Percentiles rank a stretch among this genome's conserved stretches.
These are phyloP conservation scores for Nasonia oneida DNA, from an alignment of 2,888 invertebrate species.

Conservation along the genomic window DNA sequence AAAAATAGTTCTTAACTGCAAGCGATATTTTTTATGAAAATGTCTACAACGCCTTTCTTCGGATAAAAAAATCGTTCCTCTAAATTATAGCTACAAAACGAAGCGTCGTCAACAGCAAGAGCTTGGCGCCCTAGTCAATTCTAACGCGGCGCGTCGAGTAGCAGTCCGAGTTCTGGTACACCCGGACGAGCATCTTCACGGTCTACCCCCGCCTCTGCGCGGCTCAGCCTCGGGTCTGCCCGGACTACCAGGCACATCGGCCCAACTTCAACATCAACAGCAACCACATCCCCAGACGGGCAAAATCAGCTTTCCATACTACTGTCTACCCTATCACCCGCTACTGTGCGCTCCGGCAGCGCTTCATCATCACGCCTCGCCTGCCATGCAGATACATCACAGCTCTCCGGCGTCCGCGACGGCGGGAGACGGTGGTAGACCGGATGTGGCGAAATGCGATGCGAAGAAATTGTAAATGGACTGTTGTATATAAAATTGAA, in stretches of 20 bases:
- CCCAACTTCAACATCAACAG: constrained; percentile 17
- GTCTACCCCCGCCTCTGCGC: neutral
- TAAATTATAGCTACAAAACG: constrained; percentile 88
- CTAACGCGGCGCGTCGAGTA: constrained; percentile 84
- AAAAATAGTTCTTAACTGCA: too few relatives aligned
- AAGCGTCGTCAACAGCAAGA: constrained; percentile 95
- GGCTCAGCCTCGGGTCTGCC: neutral
- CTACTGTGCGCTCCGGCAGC: constrained; percentile 47
- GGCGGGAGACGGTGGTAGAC: neutral
- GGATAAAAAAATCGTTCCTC: too few relatives aligned
- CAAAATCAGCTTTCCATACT: constrained; percentile 58
- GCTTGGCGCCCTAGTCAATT: constrained; percentile 84
- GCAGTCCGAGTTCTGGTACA: constrained; percentile 94
- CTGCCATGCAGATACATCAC: constrained; percentile 33
- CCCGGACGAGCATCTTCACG: constrained; percentile 68
- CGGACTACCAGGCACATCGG: neutral
- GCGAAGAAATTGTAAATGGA: neutral
- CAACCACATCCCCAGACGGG: neutral
- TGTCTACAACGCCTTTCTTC: too few relatives aligned
- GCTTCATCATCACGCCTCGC: constrained; percentile 33
- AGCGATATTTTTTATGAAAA: too few relatives aligned
- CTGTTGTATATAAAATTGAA: neutral
- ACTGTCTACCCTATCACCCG: constrained; percentile 61
- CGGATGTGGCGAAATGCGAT: neutral
- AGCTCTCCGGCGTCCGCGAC: neutral